Evolutionary conservation across 2,113 vertebrate species (phyloP).

Genomic region (Esox niger): DNA sequence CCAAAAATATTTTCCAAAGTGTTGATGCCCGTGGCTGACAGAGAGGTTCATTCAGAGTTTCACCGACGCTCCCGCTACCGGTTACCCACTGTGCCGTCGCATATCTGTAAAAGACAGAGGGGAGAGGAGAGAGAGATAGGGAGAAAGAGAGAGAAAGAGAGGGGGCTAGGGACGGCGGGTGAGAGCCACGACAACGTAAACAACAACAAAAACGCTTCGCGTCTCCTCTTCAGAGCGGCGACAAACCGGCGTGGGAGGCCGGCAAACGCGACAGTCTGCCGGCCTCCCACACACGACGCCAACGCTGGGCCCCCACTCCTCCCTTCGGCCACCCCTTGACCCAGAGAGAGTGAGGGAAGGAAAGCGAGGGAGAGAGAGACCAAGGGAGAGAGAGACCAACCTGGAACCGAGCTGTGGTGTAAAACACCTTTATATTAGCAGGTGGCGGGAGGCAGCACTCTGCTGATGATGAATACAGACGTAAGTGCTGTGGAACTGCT

Average conservation of each 20-base stretch:
- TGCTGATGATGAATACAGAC: neutral
- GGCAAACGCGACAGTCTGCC: too few relatives aligned
- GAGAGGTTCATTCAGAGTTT: constrained; percentile 47
- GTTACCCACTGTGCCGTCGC: neutral
- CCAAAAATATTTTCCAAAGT: constrained; percentile 18
- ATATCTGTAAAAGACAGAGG: neutral
- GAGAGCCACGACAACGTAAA: constrained; percentile 10
- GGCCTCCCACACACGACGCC: too few relatives aligned
- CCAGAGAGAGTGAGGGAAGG: neutral
- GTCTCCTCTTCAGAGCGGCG: too few relatives aligned
- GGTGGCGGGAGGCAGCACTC: neutral
- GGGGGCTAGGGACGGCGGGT: neutral
- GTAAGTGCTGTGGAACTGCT: neutral
- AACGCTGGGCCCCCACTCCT: too few relatives aligned
- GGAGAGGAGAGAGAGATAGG: too few relatives aligned
- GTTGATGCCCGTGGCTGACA: constrained; percentile 9
- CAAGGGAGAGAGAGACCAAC: too few relatives aligned
- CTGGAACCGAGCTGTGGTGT: too few relatives aligned
- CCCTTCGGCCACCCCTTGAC: too few relatives aligned
- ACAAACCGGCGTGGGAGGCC: too few relatives aligned
- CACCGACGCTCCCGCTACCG: constrained; percentile 20
- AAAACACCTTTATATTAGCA: neutral
- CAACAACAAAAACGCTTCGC: neutral
- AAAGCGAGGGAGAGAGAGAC: too few relatives aligned
- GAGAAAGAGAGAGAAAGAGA: too few relatives aligned